phyloP scores from a whole-genome alignment of 1,140 invertebrate species.

The Leptestheria dahalacensis region DNA sequence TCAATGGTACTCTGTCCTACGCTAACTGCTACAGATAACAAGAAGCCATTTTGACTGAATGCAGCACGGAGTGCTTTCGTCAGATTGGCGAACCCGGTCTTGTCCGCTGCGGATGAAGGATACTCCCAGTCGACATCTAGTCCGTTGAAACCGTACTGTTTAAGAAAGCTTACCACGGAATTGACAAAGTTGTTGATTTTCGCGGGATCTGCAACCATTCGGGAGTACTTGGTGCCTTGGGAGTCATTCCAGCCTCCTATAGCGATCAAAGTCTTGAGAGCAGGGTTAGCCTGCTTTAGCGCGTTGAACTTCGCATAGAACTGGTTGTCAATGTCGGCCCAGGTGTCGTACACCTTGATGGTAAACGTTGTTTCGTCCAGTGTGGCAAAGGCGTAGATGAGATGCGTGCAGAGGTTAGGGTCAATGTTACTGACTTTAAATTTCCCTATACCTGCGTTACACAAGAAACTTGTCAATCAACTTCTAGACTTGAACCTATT shows the following conservation, averaged over 20 bases:
- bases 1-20: not conserved
- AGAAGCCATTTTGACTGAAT: constrained; percentile 24
- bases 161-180: constrained; percentile 15
- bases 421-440: constrained; percentile 25
- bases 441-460: not conserved
- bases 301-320: constrained; percentile 26
- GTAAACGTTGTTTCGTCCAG: constrained; percentile 18
- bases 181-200: constrained; percentile 17
- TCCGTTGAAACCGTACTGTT: constrained; percentile 21
- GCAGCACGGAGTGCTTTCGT: constrained; percentile 35
- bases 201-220: not conserved
- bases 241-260: constrained; percentile 36
- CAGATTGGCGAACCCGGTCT: constrained; percentile 31
- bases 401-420: constrained; percentile 29
- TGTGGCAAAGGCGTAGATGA: constrained; percentile 31
- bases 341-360: constrained; percentile 18
- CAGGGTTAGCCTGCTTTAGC: constrained; percentile 44
- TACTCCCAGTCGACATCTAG: constrained; percentile 26
- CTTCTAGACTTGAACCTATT: too few relatives aligned
- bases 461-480: not conserved
- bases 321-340: constrained; percentile 7
- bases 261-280: constrained; percentile 44
- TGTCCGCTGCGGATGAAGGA: constrained; percentile 28
- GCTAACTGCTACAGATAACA: constrained; percentile 8
- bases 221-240: constrained; percentile 13